phyloP scores from a whole-genome alignment of 1,140 invertebrate species.

The Drosophila littoralis region DNA sequence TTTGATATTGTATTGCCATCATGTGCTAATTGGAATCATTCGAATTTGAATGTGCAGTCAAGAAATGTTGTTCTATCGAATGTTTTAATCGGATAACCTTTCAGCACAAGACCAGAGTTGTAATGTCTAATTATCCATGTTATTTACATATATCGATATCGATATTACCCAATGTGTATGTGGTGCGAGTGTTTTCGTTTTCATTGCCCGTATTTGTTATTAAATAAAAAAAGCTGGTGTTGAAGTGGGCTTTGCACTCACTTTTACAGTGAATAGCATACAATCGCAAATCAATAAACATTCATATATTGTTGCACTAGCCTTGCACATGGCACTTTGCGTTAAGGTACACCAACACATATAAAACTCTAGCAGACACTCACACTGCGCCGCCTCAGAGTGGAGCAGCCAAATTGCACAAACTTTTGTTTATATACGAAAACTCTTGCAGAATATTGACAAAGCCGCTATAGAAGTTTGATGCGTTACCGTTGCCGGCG shows the following conservation, averaged over 20 bases:
- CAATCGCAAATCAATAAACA: constrained; percentile 1
- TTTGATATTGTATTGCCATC: too few relatives aligned
- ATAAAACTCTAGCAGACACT: constrained; percentile 27
- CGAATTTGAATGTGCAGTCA: not conserved
- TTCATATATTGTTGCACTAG: not conserved
- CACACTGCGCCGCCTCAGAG: constrained; percentile 23
- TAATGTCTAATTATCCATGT: constrained; percentile 7
- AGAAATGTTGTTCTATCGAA: not conserved
- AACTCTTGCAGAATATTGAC: constrained; percentile 34
- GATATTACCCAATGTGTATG: constrained; percentile 54
- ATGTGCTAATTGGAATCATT: not conserved
- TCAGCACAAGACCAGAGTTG: constrained; percentile 14
- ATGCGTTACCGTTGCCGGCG: constrained; percentile 48
- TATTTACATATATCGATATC: constrained; percentile 40
- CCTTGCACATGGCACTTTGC: constrained; percentile 18
- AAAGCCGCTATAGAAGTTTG: constrained; percentile 28
- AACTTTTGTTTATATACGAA: constrained; percentile 36
- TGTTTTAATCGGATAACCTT: not conserved
- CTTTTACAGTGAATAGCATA: not conserved
- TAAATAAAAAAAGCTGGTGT: constrained; percentile 32
- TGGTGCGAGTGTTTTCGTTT: constrained; percentile 51
- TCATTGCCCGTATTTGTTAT: constrained; percentile 35
- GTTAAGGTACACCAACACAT: constrained; percentile 14
- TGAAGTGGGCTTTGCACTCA: not conserved
- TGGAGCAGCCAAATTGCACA: constrained; percentile 7